Percentiles rank a stretch among this genome's conserved stretches.
phyloP scores from a whole-genome alignment of 1,140 invertebrate species.

The Ephestia elutella region DNA sequence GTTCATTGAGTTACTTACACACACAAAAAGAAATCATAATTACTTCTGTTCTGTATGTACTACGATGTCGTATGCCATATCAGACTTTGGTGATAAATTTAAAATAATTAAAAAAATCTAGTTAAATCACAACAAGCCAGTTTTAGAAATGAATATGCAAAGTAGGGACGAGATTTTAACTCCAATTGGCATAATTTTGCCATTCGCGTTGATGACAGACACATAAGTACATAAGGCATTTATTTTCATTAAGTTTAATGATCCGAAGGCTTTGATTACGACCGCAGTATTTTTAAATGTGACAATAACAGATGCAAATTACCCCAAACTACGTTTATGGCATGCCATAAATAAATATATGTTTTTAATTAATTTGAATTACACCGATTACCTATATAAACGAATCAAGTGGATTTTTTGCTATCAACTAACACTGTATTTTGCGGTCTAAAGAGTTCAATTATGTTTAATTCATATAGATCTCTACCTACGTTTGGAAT shows the following conservation, averaged over 20 bases:
- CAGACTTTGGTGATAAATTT: neutral
- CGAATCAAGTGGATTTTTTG: too few relatives aligned
- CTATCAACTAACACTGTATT: too few relatives aligned
- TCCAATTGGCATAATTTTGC: neutral
- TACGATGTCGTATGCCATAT: too few relatives aligned
- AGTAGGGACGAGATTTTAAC: neutral
- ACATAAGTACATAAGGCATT: neutral
- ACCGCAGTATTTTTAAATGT: neutral
- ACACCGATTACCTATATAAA: too few relatives aligned
- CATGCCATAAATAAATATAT: too few relatives aligned
- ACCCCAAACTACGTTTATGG: neutral
- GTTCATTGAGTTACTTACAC: too few relatives aligned
- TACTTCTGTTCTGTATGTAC: too few relatives aligned
- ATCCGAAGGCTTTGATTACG: neutral
- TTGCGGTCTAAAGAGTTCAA: too few relatives aligned
- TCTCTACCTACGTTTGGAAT: too few relatives aligned
- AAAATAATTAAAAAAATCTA: neutral
- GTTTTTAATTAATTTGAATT: neutral
- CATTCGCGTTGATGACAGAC: neutral
- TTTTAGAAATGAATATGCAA: neutral
- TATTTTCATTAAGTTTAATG: neutral
- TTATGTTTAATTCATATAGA: too few relatives aligned
- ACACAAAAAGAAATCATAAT: too few relatives aligned
- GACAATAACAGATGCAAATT: conserved; percentile 2
- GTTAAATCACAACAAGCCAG: too few relatives aligned